A percentile compares a stretch with the other conserved stretches of the same genome.
phyloP scores from a whole-genome alignment of 2,797 vertebrate species.

The Scolopax rusticola region DNA sequence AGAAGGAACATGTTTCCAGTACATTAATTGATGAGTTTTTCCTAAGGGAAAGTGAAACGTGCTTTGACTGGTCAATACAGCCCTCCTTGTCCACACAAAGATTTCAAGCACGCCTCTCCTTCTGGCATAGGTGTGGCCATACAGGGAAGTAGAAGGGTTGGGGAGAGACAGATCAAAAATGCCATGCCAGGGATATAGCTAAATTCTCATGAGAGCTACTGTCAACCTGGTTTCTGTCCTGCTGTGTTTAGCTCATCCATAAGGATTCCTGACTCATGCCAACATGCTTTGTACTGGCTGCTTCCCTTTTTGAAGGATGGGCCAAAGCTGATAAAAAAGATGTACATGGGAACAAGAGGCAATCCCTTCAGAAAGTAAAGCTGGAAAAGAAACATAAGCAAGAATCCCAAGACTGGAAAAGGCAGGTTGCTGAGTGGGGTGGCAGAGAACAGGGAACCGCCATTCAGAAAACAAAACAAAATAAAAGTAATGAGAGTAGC shows the following conservation, averaged over 20 bases:
- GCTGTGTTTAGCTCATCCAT: not conserved
- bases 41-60: not conserved
- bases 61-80: not conserved
- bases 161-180: not conserved
- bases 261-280: not conserved
- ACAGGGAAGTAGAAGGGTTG: not conserved
- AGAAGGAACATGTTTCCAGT: not conserved
- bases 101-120: not conserved
- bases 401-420: not conserved
- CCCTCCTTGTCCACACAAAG: not conserved
- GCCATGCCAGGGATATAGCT: not conserved
- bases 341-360: not conserved
- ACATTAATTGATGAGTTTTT: not conserved
- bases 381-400: not conserved
- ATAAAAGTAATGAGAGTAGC: not conserved
- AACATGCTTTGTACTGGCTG: not conserved
- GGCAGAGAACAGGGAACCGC: not conserved
- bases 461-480: not conserved
- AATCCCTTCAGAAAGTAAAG: not conserved
- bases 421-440: not conserved
- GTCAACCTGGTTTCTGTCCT: not conserved
- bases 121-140: not conserved
- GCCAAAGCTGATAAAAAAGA: not conserved
- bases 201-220: not conserved
- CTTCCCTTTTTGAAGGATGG: not conserved